Percentiles rank a stretch among this genome's conserved stretches.
Evolutionary conservation across 2,888 invertebrate species (phyloP).

Genomic region (Penaeus monodon): DNA sequence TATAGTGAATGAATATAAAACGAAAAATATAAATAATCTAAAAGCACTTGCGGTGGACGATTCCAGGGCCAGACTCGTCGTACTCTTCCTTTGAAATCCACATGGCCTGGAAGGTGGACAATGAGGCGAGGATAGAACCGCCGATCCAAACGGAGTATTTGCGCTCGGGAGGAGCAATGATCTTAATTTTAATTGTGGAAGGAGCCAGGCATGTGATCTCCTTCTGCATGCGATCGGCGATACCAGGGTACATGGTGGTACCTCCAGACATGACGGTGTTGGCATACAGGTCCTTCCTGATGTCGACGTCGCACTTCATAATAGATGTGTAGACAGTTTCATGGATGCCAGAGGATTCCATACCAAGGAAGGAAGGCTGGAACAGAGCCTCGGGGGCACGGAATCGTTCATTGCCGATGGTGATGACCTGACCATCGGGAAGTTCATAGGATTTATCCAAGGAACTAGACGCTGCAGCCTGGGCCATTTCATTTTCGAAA

Average conservation of each 20-base stretch:
- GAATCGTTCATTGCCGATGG: constrained; percentile 56
- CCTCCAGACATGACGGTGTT: constrained; percentile 75
- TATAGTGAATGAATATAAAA: too few species aligned
- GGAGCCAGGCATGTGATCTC: too few species aligned
- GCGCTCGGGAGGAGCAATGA: too few species aligned
- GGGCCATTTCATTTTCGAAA: constrained; percentile 93
- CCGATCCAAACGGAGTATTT: too few species aligned
- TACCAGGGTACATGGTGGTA: background rate
- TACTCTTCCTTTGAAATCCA: too few species aligned
- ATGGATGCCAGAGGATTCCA: constrained; percentile 57
- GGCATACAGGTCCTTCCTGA: constrained; percentile 67
- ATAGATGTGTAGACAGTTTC: constrained; percentile 69
- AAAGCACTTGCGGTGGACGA: too few species aligned
- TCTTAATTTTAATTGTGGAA: too few species aligned
- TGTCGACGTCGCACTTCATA: constrained; percentile 44
- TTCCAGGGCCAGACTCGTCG: too few species aligned
- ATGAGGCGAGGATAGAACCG: too few species aligned
- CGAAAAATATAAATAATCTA: too few species aligned
- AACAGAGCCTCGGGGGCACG: constrained; percentile 51
- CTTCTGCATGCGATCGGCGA: too few species aligned
- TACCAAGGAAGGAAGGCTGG: constrained; percentile 55
- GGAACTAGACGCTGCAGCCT: constrained; percentile 78
- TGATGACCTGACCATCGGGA: constrained; percentile 58
- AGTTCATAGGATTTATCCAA: constrained; percentile 56
- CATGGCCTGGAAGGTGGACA: too few species aligned